Percentiles rank a stretch among this genome's conserved stretches.
Conservation (phyloP, 1,140 invertebrate genomes). For the Drosophila rhopaloa region DNA sequence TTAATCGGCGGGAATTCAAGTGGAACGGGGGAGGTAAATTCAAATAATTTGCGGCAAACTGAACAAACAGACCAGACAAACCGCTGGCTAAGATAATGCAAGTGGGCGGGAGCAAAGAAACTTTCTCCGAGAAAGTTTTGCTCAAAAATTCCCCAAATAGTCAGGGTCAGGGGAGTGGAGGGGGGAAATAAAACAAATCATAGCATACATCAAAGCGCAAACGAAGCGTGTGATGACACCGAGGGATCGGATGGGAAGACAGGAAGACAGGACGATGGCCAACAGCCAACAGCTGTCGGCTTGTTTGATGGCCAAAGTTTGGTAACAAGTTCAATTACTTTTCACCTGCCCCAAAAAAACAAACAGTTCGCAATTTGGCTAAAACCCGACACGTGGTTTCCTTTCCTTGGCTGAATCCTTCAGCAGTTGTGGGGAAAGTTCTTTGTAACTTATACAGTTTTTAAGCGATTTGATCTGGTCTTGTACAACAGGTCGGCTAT, state of each 20-base stretch:
- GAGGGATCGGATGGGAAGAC: background rate
- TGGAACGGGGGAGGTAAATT: slow-evolving; percentile 29
- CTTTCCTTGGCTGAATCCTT: slow-evolving; percentile 14
- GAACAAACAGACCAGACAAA: slow-evolving; percentile 63
- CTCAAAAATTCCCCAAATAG: slow-evolving; percentile 45
- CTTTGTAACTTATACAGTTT: background rate
- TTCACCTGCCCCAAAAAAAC: slow-evolving; percentile 62
- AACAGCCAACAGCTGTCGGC: slow-evolving; percentile 61
- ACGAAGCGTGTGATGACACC: slow-evolving; percentile 46
- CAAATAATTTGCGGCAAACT: slow-evolving; percentile 75
- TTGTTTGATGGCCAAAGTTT: slow-evolving; percentile 75
- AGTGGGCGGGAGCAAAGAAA: slow-evolving; percentile 19
- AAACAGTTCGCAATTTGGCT: slow-evolving; percentile 37
- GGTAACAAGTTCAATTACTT: slow-evolving; percentile 75
- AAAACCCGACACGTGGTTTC: slow-evolving; percentile 45
- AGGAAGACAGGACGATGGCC: slow-evolving; percentile 8
- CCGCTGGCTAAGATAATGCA: slow-evolving; percentile 46
- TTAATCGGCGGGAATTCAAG: slow-evolving; percentile 60
- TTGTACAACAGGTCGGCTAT: background rate
- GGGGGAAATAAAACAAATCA: slow-evolving; percentile 53
- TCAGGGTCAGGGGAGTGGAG: background rate
- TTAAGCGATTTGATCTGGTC: slow-evolving; percentile 7
- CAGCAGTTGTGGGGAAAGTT: background rate
- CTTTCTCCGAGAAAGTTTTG: slow-evolving; percentile 56
- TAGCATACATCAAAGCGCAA: slow-evolving; percentile 75